Evolutionary conservation across 2,888 invertebrate genomes (phyloP), one percentile per base, ranked within the genome.

Genomic region (Dioctria rufipes): DNA sequence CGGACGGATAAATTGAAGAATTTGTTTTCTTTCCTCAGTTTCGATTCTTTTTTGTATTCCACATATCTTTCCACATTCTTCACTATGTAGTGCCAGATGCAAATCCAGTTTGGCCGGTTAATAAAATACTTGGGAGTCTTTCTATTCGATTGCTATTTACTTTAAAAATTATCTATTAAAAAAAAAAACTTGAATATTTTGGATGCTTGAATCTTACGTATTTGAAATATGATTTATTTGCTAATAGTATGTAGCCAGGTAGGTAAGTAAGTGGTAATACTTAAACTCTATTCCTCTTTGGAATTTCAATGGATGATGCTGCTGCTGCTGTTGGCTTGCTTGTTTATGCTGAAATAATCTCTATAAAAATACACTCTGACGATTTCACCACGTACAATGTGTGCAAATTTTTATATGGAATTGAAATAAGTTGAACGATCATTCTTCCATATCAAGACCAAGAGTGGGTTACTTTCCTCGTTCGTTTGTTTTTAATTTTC

Each of bases 81-180:
- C 46, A 25, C 63, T 9, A 25, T 25, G 75, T 4, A 78, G 78
- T 58, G 51, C 80, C 77, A 80, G 77, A 80, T 80, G 80, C 67
- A 80, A 80, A 80, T 80, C 80, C 80, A 80, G 80, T 80, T 80
- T 78, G 78, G 63, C 78, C 65, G 65, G 78, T 78, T 78, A 78
- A 78, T 78, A 46, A 65, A 78, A 65, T 78, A 49, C 39, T 49
- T 78, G 51, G 42, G 25, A 8, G 13, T 51, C 39, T 3, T 65
- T 6, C 40, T 51, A 13, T 25, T 61, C 5, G 60, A 11, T 4
- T 25, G 25, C 25, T 25, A 25, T 46, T 6, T 46, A 46, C 46
- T 46, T 46, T 8, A 8, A 6, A 46, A 46, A 6, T 46, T 46
- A 8, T 46, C 1, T 46, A 46, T 46, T 46, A 46, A 46, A 46